Conservation (phyloP, 2,888 invertebrate species). For the Hirtodrosophila alboralis region DNA sequence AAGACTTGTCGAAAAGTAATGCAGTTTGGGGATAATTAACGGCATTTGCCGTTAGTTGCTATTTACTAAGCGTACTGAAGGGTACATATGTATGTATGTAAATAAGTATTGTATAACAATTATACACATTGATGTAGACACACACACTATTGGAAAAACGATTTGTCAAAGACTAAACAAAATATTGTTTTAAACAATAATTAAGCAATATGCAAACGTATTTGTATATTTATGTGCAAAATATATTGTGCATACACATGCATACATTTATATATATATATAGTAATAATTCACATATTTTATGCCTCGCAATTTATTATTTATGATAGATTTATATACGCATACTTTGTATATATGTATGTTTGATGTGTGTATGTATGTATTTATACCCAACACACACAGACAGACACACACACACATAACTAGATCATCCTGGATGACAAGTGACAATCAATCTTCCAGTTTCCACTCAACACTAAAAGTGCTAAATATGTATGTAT, state of each 20-base stretch:
- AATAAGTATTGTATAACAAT: constrained; percentile 1
- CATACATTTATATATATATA: no score
- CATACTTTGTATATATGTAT: neutral
- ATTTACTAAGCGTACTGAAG: no score
- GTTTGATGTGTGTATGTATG: neutral
- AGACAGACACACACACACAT: no score
- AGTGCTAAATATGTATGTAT: constrained; percentile 20
- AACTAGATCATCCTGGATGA: neutral
- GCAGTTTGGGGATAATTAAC: no score
- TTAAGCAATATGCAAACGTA: constrained; percentile 12
- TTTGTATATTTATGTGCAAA: constrained; percentile 2
- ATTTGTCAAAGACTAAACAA: constrained; percentile 55
- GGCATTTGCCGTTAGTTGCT: no score
- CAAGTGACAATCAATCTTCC: constrained; percentile 9
- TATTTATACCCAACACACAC: neutral
- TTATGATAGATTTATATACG: constrained; percentile 14
- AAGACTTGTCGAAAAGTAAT: no score
- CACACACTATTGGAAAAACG: constrained; percentile 15
- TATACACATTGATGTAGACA: constrained; percentile 6
- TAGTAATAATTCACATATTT: constrained; percentile 29
- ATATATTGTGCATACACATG: no score
- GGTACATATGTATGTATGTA: constrained; percentile 1
- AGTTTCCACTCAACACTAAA: constrained; percentile 29
- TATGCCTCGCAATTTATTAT: constrained; percentile 59
- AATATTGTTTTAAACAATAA: constrained; percentile 43